Conservation (phyloP, 2,888 invertebrate species). For the Nysson spinosus region DNA sequence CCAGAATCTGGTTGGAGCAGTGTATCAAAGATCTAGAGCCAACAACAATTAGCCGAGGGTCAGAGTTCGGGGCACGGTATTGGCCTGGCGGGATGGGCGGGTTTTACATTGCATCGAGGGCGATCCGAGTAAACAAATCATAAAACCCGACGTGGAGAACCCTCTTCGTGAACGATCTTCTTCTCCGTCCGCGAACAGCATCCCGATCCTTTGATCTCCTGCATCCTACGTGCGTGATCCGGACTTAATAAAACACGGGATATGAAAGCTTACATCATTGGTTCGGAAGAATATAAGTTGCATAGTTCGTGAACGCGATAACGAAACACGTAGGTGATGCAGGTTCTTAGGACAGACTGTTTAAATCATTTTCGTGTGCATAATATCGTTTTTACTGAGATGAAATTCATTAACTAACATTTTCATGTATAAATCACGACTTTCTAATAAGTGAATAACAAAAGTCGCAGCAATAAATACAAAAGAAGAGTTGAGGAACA, state of each 20-base stretch:
- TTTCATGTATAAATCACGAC: too few species aligned
- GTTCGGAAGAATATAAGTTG: too few species aligned
- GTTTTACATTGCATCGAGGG: conserved; percentile 63
- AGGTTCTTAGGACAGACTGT: too few species aligned
- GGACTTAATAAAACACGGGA: conserved; percentile 35
- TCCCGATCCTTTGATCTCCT: conserved; percentile 51
- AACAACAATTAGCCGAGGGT: conserved; percentile 76
- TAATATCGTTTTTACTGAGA: too few species aligned
- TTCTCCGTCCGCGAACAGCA: conserved; percentile 32
- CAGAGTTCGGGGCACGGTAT: conserved; percentile 71
- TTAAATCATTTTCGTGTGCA: too few species aligned
- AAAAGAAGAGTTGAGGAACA: too few species aligned
- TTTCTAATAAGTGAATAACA: too few species aligned
- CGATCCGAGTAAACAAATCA: conserved; percentile 75
- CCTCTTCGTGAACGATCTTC: conserved; percentile 40
- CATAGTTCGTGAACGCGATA: too few species aligned
- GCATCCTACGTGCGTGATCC: conserved; percentile 63
- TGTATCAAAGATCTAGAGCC: conserved; percentile 76
- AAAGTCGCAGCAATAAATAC: too few species aligned
- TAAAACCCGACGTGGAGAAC: conserved; percentile 55
- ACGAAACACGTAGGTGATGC: too few species aligned
- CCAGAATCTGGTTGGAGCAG: conserved; percentile 32
- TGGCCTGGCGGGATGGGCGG: conserved; percentile 53
- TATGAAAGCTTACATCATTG: too few species aligned
- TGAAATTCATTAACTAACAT: too few species aligned